phyloP scores from a whole-genome alignment of 2,113 vertebrate species.

The Protomyctophum bolini region DNA sequence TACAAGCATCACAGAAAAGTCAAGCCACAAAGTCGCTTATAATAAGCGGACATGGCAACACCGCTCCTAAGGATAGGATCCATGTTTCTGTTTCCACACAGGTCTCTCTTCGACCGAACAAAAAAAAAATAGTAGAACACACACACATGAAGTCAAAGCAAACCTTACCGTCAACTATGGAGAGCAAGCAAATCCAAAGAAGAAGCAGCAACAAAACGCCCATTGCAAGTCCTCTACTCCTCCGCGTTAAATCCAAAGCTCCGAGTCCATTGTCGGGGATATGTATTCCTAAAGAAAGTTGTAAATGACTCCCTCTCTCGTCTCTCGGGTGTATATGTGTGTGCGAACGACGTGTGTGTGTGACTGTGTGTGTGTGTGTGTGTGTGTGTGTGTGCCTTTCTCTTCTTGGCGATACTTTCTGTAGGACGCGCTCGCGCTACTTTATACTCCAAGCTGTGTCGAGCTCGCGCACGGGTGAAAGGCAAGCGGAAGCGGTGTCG shows the following conservation, averaged over 20 bases:
- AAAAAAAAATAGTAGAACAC: constrained; percentile 18
- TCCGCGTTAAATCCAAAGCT: constrained; percentile 52
- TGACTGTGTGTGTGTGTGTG: not conserved
- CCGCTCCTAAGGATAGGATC: constrained; percentile 10
- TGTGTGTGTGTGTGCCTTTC: not conserved
- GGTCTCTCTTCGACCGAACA: constrained; percentile 30
- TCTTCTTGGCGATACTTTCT: constrained; percentile 31
- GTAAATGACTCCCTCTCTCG: constrained; percentile 6
- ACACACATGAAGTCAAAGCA: constrained; percentile 24
- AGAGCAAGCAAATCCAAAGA: constrained; percentile 61
- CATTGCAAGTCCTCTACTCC: constrained; percentile 58
- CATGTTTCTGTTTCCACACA: constrained; percentile 37
- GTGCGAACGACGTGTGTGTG: not conserved
- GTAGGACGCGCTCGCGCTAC: constrained; percentile 52
- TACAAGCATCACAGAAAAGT: no score
- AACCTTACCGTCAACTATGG: constrained; percentile 65
- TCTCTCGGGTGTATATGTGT: not conserved
- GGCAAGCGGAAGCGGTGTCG: constrained; percentile 56
- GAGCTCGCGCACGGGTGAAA: constrained; percentile 59
- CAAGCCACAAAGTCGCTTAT: no score
- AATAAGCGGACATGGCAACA: no score
- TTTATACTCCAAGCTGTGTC: constrained; percentile 54
- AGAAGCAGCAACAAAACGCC: constrained; percentile 59
- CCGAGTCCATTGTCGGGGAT: constrained; percentile 57
- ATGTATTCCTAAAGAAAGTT: constrained; percentile 31